A percentile compares a stretch with the other conserved stretches of the same genome.
phyloP scores from a whole-genome alignment of 2,888 invertebrate species.

The Eupeodes luniger region DNA sequence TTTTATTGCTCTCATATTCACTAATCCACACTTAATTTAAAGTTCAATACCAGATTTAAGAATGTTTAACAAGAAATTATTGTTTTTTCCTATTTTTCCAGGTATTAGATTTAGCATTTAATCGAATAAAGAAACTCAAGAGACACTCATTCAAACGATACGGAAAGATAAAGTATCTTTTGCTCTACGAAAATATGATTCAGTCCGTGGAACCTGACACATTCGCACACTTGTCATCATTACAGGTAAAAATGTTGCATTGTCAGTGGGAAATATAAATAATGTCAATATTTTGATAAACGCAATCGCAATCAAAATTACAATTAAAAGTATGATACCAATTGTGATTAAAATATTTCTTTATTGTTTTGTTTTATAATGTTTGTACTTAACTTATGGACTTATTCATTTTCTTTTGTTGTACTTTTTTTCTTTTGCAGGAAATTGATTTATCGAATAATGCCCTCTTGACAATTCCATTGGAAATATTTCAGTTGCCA shows the following conservation, averaged over 20 bases:
- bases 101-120: constrained; percentile 83
- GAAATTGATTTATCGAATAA: constrained; percentile 84
- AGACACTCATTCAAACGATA: constrained; percentile 82
- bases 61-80: background rate
- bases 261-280: background rate
- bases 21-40: background rate
- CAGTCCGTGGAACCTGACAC: constrained; percentile 83
- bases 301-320: background rate
- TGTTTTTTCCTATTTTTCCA: constrained; percentile 74
- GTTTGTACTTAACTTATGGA: background rate
- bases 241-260: constrained; percentile 81
- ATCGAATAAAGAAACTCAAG: constrained; percentile 83
- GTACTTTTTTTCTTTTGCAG: constrained; percentile 76
- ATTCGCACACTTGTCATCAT: constrained; percentile 81
- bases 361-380: constrained; percentile 12
- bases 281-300: constrained; percentile 6
- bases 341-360: constrained; percentile 29
- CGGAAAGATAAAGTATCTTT: constrained; percentile 81
- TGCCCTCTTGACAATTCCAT: constrained; percentile 82
- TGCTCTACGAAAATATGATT: constrained; percentile 84
- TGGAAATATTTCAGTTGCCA: constrained; percentile 85
- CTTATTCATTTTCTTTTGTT: constrained; percentile 8
- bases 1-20: background rate
- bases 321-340: constrained; percentile 1
- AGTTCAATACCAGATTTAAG: background rate